Base-by-base conservation (phyloP, 2,888 invertebrate species). In the Metalampra italica region DNA sequence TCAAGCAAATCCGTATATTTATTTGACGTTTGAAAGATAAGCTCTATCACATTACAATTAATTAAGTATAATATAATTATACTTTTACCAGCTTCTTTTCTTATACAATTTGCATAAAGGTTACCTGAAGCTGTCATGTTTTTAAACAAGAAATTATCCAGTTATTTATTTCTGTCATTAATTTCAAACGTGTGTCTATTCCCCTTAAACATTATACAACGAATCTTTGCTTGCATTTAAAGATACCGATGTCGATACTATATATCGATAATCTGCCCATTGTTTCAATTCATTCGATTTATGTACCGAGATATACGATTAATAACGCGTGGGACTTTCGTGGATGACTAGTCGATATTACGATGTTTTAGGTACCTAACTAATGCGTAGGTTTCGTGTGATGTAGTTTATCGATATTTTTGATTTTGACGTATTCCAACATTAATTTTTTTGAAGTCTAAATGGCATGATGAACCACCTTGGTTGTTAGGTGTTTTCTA, bases 261-360 rank as follows among this genome's bases (percentile, higher is more conserved):
- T 59, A 49, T 57, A 60, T 57, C 62, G 61, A 61, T 63, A 55
- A 53, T 57, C 57, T 54, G 29, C 48, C 59, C 67, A 73, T 73
- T 73, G 75, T 75, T 73, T 63, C 63, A 60, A 61, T 61, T 62
- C 59, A 59, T 54, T 61, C 63, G 68, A 66, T 62, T 62, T 66
- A 64, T 55, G 56, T 58, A 46, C 52, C 56, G 60, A 62, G 46
- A 46, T 59, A 54, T 38, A 34, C 56, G 56, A 59, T 57, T 59
- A 55, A 57, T 57, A 57, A 47, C 48, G 43, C 53, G 52, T 55
- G 53, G 51, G 53, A 55, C 50, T 54, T 49, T 49, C 46, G 38
- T 50, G 45, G 51, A 53, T 54, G 46, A 52, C 46, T 49, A 22
- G 41, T 11, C 46, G 48, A 49, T 54, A 32, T 55, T 43, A 47